phyloP scores from a whole-genome alignment of 2,113 vertebrate species.

The Hippocampus zosterae region DNA sequence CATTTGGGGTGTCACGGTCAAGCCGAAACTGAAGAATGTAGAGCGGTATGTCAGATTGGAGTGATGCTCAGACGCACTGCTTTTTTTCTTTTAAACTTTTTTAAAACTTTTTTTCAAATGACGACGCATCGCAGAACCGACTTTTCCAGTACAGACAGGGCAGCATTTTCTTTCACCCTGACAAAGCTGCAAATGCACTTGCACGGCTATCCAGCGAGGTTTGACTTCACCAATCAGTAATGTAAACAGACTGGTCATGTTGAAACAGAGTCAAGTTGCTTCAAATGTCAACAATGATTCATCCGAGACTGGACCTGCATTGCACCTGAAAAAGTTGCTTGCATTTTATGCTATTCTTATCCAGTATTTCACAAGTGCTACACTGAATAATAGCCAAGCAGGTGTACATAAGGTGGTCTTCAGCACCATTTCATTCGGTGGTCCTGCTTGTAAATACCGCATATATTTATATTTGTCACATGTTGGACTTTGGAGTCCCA shows the following conservation, averaged over 20 bases:
- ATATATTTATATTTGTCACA: slow-evolving; percentile 50
- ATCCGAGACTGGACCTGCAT: neutral
- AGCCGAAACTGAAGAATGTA: slow-evolving; percentile 32
- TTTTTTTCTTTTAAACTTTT: slow-evolving; percentile 13
- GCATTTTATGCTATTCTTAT: slow-evolving; percentile 35
- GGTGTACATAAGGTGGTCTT: slow-evolving; percentile 55
- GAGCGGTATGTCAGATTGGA: neutral
- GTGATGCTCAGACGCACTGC: slow-evolving; percentile 25
- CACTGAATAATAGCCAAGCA: slow-evolving; percentile 67
- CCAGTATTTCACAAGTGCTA: slow-evolving; percentile 69
- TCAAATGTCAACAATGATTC: neutral
- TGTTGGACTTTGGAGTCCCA: slow-evolving; percentile 26
- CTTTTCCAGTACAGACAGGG: slow-evolving; percentile 50
- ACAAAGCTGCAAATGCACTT: neutral
- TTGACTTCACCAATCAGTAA: neutral
- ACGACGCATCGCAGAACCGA: slow-evolving; percentile 3
- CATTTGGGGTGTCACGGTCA: too few species aligned
- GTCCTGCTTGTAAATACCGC: slow-evolving; percentile 41
- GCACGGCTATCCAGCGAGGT: neutral
- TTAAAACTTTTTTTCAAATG: neutral
- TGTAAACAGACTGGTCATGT: neutral
- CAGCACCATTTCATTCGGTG: slow-evolving; percentile 40
- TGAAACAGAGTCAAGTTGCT: neutral
- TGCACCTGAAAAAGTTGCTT: slow-evolving; percentile 28
- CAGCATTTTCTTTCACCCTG: neutral